Conservation (phyloP, 2,888 invertebrate genomes). For the Crioceris asparagi region DNA sequence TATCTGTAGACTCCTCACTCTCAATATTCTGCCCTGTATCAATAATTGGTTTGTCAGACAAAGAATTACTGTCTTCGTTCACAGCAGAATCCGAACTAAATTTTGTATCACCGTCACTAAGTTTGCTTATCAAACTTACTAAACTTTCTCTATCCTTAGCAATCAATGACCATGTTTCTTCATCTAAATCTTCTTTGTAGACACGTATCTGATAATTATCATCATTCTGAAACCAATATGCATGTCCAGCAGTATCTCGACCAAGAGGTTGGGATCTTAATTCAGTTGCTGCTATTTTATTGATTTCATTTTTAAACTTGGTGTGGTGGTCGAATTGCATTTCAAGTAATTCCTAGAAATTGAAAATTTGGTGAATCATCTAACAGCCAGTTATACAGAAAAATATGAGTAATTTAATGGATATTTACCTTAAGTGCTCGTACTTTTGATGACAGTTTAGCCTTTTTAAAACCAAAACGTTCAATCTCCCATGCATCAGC, state of each 20-base stretch:
- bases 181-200: slow-evolving; percentile 92
- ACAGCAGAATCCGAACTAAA: slow-evolving; percentile 46
- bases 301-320: slow-evolving; percentile 84
- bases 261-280: slow-evolving; percentile 84
- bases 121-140: slow-evolving; percentile 61
- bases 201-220: slow-evolving; percentile 80
- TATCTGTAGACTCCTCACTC: no score
- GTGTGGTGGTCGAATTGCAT: slow-evolving; percentile 89
- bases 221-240: slow-evolving; percentile 91
- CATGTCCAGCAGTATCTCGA: slow-evolving; percentile 77
- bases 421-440: slow-evolving; percentile 72
- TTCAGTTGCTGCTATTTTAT: slow-evolving; percentile 65
- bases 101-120: slow-evolving; percentile 61
- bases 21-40: slow-evolving; percentile 45
- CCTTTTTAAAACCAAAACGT: slow-evolving; percentile 89
- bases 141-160: slow-evolving; percentile 74
- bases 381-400: no score
- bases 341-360: slow-evolving; percentile 70
- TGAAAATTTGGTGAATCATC: no score
- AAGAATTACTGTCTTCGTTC: slow-evolving; percentile 53
- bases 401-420: not conserved
- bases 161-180: slow-evolving; percentile 89
- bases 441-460: slow-evolving; percentile 78
- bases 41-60: slow-evolving; percentile 44
- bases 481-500: slow-evolving; percentile 96